A percentile compares a stretch with the other conserved stretches of the same genome.
Conservation (phyloP, 2,113 vertebrate species). For the Chamaea fasciata region DNA sequence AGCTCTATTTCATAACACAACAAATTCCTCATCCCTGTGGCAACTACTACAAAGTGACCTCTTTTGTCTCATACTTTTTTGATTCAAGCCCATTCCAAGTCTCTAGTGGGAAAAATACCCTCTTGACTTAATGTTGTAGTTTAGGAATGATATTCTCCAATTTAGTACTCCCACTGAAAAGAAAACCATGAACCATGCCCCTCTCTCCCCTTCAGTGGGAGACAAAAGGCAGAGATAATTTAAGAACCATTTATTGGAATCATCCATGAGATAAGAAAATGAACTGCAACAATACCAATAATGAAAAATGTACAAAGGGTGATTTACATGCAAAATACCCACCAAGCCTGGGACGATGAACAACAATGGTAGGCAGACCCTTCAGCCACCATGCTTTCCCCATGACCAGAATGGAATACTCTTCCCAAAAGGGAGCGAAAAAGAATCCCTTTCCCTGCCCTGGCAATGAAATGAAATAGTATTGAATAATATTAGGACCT, state of each 20-base stretch:
- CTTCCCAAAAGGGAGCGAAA: background rate
- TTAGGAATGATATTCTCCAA: background rate
- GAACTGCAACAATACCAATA: background rate
- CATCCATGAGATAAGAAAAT: background rate
- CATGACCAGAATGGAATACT: background rate
- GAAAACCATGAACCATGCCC: background rate
- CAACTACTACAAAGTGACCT: background rate
- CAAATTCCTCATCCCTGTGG: background rate
- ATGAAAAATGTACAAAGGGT: background rate
- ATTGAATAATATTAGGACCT: background rate
- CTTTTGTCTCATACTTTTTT: background rate
- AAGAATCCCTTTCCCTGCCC: background rate
- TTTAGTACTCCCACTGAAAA: background rate
- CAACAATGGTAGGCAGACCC: background rate
- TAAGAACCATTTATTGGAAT: background rate
- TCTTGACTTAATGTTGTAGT: background rate
- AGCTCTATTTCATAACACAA: background rate
- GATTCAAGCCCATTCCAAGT: background rate
- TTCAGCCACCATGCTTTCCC: background rate
- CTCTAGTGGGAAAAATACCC: background rate
- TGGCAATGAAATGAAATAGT: background rate
- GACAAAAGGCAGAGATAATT: background rate
- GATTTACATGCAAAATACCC: background rate
- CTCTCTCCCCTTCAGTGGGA: background rate
- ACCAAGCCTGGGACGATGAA: background rate